These are phyloP conservation scores for Fratercula arctica DNA, from an alignment of 2,797 vertebrate genomes.

Conservation along the genomic window DNA sequence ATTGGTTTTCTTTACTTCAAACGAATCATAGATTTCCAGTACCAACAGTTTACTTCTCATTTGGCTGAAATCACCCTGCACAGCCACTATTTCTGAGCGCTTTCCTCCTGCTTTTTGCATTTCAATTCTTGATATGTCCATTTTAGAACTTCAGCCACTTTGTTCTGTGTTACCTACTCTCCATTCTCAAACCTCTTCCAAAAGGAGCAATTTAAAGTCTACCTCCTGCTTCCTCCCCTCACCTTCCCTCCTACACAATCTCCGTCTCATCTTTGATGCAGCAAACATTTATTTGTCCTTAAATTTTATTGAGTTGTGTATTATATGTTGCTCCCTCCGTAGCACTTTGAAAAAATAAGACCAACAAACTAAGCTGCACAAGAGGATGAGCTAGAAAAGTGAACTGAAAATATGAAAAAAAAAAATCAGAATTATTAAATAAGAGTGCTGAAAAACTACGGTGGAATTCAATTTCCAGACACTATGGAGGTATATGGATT, in stretches of 20 bases:
- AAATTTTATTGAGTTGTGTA: slow-evolving; percentile 3
- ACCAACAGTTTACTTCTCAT: not conserved
- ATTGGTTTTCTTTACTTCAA: not conserved
- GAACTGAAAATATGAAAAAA: not conserved
- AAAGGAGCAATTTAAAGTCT: slow-evolving; percentile 22
- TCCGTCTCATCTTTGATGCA: not conserved
- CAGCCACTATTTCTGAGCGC: not conserved
- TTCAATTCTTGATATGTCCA: not conserved
- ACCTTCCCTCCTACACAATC: slow-evolving; percentile 1
- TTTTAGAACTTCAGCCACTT: not conserved
- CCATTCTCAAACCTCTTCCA: slow-evolving; percentile 4
- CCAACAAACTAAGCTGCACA: not conserved
- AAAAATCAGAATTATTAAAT: not conserved
- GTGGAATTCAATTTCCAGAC: slow-evolving; percentile 5
- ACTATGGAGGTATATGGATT: not conserved
- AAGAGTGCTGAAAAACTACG: not conserved
- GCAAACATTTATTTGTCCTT: slow-evolving; percentile 19
- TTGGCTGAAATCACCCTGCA: not conserved
- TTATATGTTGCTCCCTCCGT: not conserved
- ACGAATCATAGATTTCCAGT: not conserved
- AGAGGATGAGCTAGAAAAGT: not conserved
- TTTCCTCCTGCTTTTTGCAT: not conserved
- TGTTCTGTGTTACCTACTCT: not conserved
- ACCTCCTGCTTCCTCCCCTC: not conserved
- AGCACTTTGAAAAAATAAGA: slow-evolving; percentile 41